phyloP scores from a whole-genome alignment of 2,888 invertebrate species.

The Adineta ricciae region DNA sequence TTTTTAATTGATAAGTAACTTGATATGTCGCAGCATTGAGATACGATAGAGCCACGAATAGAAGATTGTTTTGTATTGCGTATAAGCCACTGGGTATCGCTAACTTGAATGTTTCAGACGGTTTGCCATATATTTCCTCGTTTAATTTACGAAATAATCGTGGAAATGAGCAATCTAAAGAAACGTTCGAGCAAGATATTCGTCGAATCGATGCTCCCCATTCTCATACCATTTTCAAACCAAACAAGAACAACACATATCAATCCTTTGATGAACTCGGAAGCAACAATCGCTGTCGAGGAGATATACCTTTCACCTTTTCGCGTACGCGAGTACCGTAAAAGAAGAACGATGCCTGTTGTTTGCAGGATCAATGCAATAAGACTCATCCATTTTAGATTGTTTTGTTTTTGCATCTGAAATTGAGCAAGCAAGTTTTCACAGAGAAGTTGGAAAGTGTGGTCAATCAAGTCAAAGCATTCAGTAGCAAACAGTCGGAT shows the following conservation, averaged over 20 bases:
- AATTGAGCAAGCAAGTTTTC: no score
- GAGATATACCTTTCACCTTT: constrained; percentile 38
- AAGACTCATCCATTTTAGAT: constrained; percentile 38
- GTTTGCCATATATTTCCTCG: constrained; percentile 38
- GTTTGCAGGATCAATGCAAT: constrained; percentile 50
- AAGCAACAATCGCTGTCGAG: constrained; percentile 40
- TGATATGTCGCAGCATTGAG: constrained; percentile 55
- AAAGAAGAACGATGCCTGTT: constrained; percentile 47
- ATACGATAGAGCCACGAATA: constrained; percentile 52
- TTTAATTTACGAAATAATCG: background rate
- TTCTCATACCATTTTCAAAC: constrained; percentile 37
- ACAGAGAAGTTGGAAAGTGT: no score
- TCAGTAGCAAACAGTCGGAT: no score
- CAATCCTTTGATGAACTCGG: constrained; percentile 49
- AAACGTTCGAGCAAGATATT: no score
- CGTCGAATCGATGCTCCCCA: no score
- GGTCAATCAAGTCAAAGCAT: no score
- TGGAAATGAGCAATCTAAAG: background rate
- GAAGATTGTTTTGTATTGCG: constrained; percentile 53
- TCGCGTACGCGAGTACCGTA: constrained; percentile 48
- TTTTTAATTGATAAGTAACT: constrained; percentile 83
- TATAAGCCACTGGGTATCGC: constrained; percentile 45
- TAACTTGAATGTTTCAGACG: constrained; percentile 35
- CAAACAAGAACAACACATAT: constrained; percentile 42
- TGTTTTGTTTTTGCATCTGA: background rate